Evolutionary conservation across 1,140 invertebrate genomes (phyloP).

Genomic region (Drosophila willistoni): DNA sequence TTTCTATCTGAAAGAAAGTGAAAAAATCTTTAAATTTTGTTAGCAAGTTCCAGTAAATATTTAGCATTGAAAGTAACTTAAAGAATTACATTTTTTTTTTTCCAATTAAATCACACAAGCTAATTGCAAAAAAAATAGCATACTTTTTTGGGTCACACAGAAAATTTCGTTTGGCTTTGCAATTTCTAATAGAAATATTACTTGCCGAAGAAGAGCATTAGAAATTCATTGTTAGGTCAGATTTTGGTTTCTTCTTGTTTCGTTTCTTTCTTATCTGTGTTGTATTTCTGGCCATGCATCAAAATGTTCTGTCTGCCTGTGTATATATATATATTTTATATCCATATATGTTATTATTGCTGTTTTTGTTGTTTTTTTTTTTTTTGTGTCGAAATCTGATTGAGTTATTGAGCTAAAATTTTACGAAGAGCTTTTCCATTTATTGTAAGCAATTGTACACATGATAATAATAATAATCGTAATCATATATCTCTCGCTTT

Average conservation of each 20-base stretch:
- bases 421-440: slow-evolving; percentile 28
- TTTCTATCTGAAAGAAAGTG: too few species aligned
- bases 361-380: slow-evolving; percentile 24
- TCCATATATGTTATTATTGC: slow-evolving; percentile 1
- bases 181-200: neutral
- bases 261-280: slow-evolving; percentile 30
- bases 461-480: slow-evolving; percentile 73
- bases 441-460: slow-evolving; percentile 40
- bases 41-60: too few species aligned
- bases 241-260: neutral
- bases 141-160: neutral
- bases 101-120: too few species aligned
- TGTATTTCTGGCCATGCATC: slow-evolving; percentile 48
- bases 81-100: too few species aligned
- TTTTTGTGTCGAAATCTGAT: slow-evolving; percentile 63
- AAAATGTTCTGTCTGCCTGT: slow-evolving; percentile 35
- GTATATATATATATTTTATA: neutral
- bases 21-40: too few species aligned
- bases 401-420: slow-evolving; percentile 76
- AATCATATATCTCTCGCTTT: slow-evolving; percentile 52
- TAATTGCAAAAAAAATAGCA: neutral
- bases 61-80: too few species aligned
- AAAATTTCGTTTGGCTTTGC: neutral
- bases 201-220: neutral
- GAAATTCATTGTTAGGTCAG: neutral